A percentile compares a stretch with the other conserved stretches of the same genome.
These are phyloP conservation scores for Trypoxylon attenuatum DNA, from an alignment of 2,888 invertebrate species.

Conservation along the genomic window DNA sequence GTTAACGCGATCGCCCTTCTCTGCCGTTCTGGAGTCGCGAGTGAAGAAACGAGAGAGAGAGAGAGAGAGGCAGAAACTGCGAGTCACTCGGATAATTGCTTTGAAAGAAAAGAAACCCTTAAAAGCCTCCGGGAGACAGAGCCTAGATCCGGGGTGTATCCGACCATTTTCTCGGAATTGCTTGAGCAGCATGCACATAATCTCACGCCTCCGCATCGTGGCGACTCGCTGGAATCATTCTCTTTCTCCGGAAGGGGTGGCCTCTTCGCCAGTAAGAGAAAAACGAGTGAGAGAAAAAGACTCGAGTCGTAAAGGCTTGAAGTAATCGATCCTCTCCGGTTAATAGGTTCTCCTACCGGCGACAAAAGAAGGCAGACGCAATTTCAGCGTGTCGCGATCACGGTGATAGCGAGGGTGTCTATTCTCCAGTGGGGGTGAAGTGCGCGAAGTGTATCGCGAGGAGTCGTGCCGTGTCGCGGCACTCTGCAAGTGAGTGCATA, in stretches of 20 bases:
- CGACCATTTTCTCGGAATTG: neutral
- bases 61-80: too few relatives aligned
- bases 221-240: too few relatives aligned
- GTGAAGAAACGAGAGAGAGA: too few relatives aligned
- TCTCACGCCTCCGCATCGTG: neutral
- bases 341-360: constrained; percentile 29
- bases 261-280: neutral
- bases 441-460: too few relatives aligned
- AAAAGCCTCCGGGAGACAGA: neutral
- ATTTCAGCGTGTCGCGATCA: constrained; percentile 20
- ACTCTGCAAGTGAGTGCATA: neutral
- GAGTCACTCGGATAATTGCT: neutral
- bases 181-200: neutral
- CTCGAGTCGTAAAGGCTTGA: neutral
- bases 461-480: too few relatives aligned
- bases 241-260: neutral
- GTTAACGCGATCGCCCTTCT: neutral
- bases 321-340: constrained; percentile 23
- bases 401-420: constrained; percentile 32
- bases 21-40: neutral
- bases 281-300: neutral
- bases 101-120: neutral
- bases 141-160: neutral
- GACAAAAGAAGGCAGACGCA: constrained; percentile 2
- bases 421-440: constrained; percentile 24